Conservation (phyloP, 2,888 invertebrate genomes). For the Drosophila quinaria region DNA sequence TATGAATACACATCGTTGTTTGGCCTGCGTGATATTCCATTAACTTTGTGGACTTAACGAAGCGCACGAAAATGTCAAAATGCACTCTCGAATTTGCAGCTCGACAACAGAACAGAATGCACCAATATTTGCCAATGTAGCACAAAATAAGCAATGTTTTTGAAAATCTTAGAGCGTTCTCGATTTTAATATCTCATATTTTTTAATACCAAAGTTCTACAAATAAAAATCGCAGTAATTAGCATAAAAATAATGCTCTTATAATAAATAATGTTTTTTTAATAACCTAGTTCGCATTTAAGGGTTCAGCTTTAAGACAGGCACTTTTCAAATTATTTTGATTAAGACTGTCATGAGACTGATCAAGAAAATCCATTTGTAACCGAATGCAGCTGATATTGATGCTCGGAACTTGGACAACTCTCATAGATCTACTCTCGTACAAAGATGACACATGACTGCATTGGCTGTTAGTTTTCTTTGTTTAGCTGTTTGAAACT, state of each 20-base stretch:
- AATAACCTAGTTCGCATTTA: background rate
- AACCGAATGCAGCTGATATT: background rate
- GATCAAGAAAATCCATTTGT: background rate
- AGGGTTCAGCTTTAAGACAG: background rate
- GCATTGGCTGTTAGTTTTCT: conserved; percentile 25
- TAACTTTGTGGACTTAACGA: conserved; percentile 68
- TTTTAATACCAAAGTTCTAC: background rate
- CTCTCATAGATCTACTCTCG: background rate
- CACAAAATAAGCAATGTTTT: conserved; percentile 14
- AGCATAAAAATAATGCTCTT: background rate
- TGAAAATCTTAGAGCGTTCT: conserved; percentile 5
- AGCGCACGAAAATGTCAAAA: conserved; percentile 77
- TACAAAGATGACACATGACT: conserved; percentile 1
- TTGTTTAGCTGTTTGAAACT: conserved; percentile 25
- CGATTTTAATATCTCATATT: background rate
- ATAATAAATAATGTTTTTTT: background rate
- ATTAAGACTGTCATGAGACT: background rate
- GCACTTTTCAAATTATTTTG: too few species aligned
- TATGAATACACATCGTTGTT: conserved; percentile 43
- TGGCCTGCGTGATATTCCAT: conserved; percentile 63
- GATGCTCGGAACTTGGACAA: background rate
- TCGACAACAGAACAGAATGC: conserved; percentile 7
- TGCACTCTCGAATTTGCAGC: conserved; percentile 64
- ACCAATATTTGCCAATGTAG: conserved; percentile 26
- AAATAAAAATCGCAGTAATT: background rate